Percentiles rank a stretch among this genome's conserved stretches.
phyloP scores from a whole-genome alignment of 2,797 vertebrate genomes.

The Pipistrellus nathusii region DNA sequence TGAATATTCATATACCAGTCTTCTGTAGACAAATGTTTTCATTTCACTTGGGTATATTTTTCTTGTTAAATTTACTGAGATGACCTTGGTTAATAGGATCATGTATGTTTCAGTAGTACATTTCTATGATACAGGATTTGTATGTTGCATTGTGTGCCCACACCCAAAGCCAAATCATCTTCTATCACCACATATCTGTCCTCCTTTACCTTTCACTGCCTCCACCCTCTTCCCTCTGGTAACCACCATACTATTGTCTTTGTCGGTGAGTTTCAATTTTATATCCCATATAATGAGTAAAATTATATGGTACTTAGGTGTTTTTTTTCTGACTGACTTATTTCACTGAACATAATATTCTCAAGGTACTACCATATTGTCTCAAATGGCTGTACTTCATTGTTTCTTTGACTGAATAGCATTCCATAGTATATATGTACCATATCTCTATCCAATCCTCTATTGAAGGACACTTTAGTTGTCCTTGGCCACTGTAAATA shows the following conservation, averaged over 20 bases:
- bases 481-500: not conserved
- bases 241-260: not conserved
- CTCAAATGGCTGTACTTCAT: not conserved
- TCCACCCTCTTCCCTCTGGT: not conserved
- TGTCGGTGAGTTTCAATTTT: not conserved
- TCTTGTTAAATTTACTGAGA: not conserved
- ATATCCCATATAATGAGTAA: not conserved
- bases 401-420: not conserved
- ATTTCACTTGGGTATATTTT: not conserved
- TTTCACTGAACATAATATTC: not conserved
- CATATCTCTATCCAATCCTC: not conserved
- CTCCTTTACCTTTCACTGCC: not conserved
- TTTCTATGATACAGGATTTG: not conserved
- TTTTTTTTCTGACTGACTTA: not conserved
- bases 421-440: not conserved
- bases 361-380: not conserved
- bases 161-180: not conserved
- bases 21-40: not conserved
- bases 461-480: not conserved
- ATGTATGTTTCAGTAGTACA: not conserved
- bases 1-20: not conserved
- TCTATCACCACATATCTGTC: not conserved
- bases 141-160: not conserved
- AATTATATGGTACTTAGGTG: not conserved
- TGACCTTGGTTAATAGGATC: not conserved